A percentile compares a stretch with the other conserved stretches of the same genome.
Evolutionary conservation across 2,113 vertebrate genomes (phyloP).

Genomic region (Rhadina sibilatrix): DNA sequence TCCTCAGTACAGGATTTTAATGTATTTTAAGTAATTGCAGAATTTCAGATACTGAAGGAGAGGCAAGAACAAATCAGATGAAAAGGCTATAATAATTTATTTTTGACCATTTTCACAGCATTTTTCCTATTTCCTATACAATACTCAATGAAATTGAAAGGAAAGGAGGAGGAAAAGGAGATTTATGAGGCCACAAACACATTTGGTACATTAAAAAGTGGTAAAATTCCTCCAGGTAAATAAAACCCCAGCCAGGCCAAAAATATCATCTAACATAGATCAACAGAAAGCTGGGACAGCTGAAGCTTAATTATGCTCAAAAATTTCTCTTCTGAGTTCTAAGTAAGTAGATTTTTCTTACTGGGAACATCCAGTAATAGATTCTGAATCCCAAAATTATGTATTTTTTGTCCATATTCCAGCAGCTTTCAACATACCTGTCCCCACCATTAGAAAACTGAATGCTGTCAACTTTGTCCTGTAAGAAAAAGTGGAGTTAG

Average conservation of each 20-base stretch:
- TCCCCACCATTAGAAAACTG: constrained; percentile 92
- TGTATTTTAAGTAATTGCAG: background rate
- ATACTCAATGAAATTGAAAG: background rate
- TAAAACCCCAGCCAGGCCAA: background rate
- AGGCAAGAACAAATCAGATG: background rate
- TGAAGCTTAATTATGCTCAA: background rate
- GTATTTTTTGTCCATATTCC: background rate
- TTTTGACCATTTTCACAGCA: background rate
- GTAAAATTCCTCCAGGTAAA: background rate
- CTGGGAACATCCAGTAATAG: background rate
- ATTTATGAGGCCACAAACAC: background rate
- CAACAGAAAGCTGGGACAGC: background rate
- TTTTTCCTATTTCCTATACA: background rate
- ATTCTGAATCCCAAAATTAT: background rate
- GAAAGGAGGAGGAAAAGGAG: background rate
- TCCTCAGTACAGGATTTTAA: background rate
- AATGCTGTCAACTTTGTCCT: constrained; percentile 99
- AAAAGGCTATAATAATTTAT: background rate
- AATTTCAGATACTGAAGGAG: background rate
- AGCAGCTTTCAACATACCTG: constrained; percentile 77
- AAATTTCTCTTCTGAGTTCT: background rate
- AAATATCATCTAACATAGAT: background rate
- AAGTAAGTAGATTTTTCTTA: background rate
- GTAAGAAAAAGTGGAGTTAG: background rate
- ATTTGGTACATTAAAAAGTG: background rate